Base-by-base conservation (phyloP, 2,113 vertebrate genomes). In the Catharus fuscescens region DNA sequence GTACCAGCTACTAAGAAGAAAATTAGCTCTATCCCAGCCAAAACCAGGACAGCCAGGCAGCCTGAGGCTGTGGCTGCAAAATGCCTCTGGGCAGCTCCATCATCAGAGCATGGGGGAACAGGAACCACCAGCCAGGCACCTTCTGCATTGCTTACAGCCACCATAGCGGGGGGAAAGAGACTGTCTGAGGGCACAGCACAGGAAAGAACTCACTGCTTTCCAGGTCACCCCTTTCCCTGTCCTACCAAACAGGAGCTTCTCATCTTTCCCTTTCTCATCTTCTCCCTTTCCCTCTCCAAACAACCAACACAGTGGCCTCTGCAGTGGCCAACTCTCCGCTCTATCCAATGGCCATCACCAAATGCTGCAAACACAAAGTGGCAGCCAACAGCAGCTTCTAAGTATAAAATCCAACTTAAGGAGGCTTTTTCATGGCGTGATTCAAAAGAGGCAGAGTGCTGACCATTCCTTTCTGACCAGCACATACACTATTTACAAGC, bases 151-250 rank as follows among this genome's bases (percentile, higher is more conserved):
- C 53, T 77, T 28, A 48, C 14, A 77, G 48, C 14, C 8, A 6
- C 25, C 1, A 2, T 0, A 5, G 38, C 4, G 38, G 18, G 14
- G 5, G 15, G 29, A 11, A 38, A 57, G 54, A 74, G 10, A 6
- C 25, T 80, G 32, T 20, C 48, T 26, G 28, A 3, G 8, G 25
- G n/a, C 54, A 78, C 34, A 72, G 45, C 1, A 0, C 0, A 1
- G 48, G 26, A 81, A 69, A 16, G 31, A 64, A 3, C 28, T 20
- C n/a, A 10, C 6, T 34, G 10, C 21, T 65, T 45, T n/a, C 40
- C 45, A 79, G 23, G 44, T 7, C 16, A 38, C 18, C 4, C 18
- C 17, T 82, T 54, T 40, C 31, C 36, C 24, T 4, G 1, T 57
- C 57, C 59, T 6, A 20, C 7, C 1, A 2, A 9, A 8, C 19